Conservation (phyloP, 2,113 vertebrate genomes). For the Seriola aureovittata region DNA sequence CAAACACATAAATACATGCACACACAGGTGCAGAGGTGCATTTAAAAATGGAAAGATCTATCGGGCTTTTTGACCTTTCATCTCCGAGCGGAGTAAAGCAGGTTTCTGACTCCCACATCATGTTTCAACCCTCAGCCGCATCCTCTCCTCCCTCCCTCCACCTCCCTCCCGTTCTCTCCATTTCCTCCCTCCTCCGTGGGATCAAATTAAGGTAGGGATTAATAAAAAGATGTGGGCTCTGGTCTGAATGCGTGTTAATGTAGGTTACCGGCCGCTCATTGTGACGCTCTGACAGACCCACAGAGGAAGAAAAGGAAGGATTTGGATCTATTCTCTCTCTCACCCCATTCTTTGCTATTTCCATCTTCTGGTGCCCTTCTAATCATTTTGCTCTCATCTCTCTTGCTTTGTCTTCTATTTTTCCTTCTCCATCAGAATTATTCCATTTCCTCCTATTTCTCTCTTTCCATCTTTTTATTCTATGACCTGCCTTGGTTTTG, state of each 20-base stretch:
- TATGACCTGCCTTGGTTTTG: neutral
- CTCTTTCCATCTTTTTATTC: neutral
- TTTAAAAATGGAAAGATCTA: constrained; percentile 75
- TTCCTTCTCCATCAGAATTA: constrained; percentile 18
- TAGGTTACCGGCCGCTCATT: constrained; percentile 34
- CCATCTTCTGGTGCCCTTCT: constrained; percentile 32
- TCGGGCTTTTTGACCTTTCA: constrained; percentile 72
- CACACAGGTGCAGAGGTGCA: constrained; percentile 43
- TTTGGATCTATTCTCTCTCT: constrained; percentile 37
- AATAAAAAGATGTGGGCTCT: constrained; percentile 51
- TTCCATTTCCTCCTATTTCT: neutral
- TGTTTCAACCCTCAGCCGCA: constrained; percentile 53
- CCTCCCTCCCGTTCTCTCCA: constrained; percentile 17
- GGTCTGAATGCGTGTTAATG: constrained; percentile 50
- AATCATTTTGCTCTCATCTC: constrained; percentile 50
- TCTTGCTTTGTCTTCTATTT: constrained; percentile 40
- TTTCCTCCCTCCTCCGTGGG: constrained; percentile 38
- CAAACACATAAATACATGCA: neutral
- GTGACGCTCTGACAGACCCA: constrained; percentile 7
- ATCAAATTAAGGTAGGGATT: constrained; percentile 66
- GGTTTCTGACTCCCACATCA: constrained; percentile 66
- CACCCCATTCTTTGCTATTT: constrained; percentile 21
- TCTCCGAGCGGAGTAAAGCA: constrained; percentile 52
- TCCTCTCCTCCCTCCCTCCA: constrained; percentile 3
- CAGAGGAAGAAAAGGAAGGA: constrained; percentile 22